These are phyloP conservation scores for Cephalotes varians DNA, from an alignment of 2,888 invertebrate species.

Conservation along the genomic window DNA sequence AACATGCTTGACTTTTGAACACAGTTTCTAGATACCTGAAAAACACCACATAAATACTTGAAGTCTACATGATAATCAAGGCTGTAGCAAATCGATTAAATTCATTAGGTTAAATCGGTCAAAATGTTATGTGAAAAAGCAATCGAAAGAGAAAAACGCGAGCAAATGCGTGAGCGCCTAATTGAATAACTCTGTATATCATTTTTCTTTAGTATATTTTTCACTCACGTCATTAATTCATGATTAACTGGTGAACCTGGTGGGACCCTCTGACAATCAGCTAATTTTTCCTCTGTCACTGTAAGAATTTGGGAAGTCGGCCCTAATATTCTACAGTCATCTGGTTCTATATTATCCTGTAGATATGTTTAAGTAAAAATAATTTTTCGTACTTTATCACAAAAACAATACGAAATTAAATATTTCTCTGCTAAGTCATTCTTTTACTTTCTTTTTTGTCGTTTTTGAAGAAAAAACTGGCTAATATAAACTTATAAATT, in stretches of 20 bases:
- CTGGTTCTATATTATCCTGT: slow-evolving; percentile 86
- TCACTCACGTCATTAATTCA: slow-evolving; percentile 86
- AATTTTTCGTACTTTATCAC: neutral
- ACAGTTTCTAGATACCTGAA: slow-evolving; percentile 91
- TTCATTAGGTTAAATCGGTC: neutral
- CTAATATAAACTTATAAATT: neutral
- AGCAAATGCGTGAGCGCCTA: neutral
- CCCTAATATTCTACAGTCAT: slow-evolving; percentile 89
- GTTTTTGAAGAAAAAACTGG: neutral
- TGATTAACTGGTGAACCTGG: slow-evolving; percentile 90
- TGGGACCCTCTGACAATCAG: slow-evolving; percentile 88
- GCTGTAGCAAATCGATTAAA: neutral
- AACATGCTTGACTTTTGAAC: slow-evolving; percentile 94
- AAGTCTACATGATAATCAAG: neutral
- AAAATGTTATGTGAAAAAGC: neutral
- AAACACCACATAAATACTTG: slow-evolving; percentile 19
- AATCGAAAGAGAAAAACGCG: neutral
- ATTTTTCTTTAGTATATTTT: slow-evolving; percentile 32
- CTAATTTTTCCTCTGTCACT: slow-evolving; percentile 88
- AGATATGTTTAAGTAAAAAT: slow-evolving; percentile 57
- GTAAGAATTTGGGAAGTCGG: slow-evolving; percentile 89
- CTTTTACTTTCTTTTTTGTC: neutral
- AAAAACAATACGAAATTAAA: neutral
- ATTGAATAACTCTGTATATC: neutral
- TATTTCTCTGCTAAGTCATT: neutral